A percentile compares a stretch with the other conserved stretches of the same genome.
phyloP scores from a whole-genome alignment of 1,140 invertebrate genomes.

The Magallana gigas region DNA sequence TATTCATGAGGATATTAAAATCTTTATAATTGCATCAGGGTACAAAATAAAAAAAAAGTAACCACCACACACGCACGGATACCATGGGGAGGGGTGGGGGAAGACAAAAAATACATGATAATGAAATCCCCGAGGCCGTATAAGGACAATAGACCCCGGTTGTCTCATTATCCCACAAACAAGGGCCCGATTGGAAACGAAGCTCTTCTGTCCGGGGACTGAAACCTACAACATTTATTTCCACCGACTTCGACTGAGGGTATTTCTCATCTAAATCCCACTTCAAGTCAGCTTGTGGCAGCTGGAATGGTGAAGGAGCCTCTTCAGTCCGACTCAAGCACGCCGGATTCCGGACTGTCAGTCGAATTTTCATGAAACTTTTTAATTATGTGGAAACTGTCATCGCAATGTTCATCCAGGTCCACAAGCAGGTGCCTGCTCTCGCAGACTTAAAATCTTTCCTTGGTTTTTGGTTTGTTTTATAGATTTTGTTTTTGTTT shows the following conservation, averaged over 20 bases:
- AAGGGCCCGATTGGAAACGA: neutral
- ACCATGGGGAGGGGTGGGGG: too few relatives aligned
- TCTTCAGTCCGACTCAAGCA: constrained; percentile 32
- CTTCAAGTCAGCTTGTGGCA: constrained; percentile 35
- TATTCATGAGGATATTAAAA: too few relatives aligned
- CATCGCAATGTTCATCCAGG: constrained; percentile 27
- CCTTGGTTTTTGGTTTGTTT: too few relatives aligned
- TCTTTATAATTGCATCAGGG: neutral
- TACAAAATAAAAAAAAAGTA: neutral
- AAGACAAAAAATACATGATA: neutral
- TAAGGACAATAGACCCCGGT: neutral
- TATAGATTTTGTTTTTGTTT: too few relatives aligned
- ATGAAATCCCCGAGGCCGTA: neutral
- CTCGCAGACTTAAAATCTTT: neutral
- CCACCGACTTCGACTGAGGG: neutral
- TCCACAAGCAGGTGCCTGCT: constrained; percentile 7
- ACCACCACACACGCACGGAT: neutral
- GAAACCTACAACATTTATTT: constrained; percentile 30
- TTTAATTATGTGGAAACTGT: constrained; percentile 35
- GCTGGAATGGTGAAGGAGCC: constrained; percentile 21
- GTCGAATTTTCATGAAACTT: constrained; percentile 29
- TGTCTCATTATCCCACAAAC: constrained; percentile 22
- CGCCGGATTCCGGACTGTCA: constrained; percentile 18
- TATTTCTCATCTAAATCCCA: constrained; percentile 35
- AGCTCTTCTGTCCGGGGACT: constrained; percentile 2